A percentile compares a stretch with the other conserved stretches of the same genome.
Evolutionary conservation across 2,113 vertebrate species (phyloP).

Genomic region (Chionis minor): DNA sequence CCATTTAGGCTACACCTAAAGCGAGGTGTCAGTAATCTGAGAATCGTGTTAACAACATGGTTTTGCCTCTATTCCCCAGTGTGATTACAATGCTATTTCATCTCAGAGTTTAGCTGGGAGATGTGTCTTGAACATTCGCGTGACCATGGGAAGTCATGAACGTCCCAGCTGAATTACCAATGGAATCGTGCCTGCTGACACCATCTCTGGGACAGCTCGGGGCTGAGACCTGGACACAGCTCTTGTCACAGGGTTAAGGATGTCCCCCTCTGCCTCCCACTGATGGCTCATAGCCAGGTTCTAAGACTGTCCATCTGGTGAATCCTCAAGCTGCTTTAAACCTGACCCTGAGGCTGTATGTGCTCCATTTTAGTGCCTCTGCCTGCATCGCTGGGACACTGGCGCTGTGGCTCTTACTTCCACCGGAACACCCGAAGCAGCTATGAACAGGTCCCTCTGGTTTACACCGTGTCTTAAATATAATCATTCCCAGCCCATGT

Average conservation of each 20-base stretch:
- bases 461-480: background rate
- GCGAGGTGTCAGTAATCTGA: background rate
- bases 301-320: background rate
- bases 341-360: accelerated
- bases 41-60: background rate
- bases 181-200: background rate
- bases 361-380: background rate
- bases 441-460: background rate
- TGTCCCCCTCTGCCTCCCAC: background rate
- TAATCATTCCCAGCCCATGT: background rate
- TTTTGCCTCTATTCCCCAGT: background rate
- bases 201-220: background rate
- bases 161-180: background rate
- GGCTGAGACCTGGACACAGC: background rate
- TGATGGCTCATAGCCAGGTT: background rate
- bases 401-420: accelerated
- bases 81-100: background rate
- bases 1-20: background rate
- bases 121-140: background rate
- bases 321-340: background rate
- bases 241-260: background rate
- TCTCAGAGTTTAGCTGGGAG: background rate
- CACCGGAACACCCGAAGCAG: background rate
- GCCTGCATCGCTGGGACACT: too few species aligned
- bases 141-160: background rate